Percentiles rank a stretch among this genome's conserved stretches.
These are phyloP conservation scores for Chrysoperla carnea DNA, from an alignment of 1,140 invertebrate species.

Conservation along the genomic window DNA sequence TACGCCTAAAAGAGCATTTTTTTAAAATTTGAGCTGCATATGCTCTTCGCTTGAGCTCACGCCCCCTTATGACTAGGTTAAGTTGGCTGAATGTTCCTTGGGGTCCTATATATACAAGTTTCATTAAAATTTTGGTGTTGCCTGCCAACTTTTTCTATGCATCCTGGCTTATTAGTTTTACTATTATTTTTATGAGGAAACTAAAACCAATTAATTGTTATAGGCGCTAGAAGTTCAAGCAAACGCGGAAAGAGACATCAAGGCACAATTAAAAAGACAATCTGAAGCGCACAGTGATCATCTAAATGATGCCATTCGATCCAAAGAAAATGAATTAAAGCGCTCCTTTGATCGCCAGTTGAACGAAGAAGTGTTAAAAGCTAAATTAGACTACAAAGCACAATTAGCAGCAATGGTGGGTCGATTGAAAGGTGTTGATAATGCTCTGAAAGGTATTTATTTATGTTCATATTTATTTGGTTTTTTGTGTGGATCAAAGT, in stretches of 20 bases:
- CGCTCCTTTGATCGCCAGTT: conserved; percentile 39
- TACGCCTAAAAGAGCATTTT: too few species aligned
- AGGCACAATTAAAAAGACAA: conserved; percentile 59
- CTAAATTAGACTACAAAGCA: conserved; percentile 49
- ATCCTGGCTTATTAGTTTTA: too few species aligned
- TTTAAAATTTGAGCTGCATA: too few species aligned
- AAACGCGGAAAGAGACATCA: conserved; percentile 51
- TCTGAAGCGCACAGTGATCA: conserved; percentile 71
- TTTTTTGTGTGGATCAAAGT: not conserved
- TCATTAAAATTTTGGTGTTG: too few species aligned
- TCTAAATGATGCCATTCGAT: conserved; percentile 48
- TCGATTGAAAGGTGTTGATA: conserved; percentile 72
- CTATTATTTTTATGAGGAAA: too few species aligned
- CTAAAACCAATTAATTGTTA: too few species aligned
- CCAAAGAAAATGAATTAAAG: conserved; percentile 51
- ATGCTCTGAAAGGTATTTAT: conserved; percentile 62
- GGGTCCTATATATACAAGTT: too few species aligned
- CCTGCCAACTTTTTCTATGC: too few species aligned
- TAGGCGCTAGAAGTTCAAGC: conserved; percentile 42
- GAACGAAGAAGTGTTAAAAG: conserved; percentile 51
- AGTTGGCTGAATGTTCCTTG: too few species aligned
- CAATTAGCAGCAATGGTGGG: conserved; percentile 67
- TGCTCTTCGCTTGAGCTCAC: too few species aligned
- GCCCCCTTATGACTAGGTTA: too few species aligned
- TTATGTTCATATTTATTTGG: not conserved